Evolutionary conservation across 2,113 vertebrate genomes (phyloP).

Genomic region (Cervus canadensis): DNA sequence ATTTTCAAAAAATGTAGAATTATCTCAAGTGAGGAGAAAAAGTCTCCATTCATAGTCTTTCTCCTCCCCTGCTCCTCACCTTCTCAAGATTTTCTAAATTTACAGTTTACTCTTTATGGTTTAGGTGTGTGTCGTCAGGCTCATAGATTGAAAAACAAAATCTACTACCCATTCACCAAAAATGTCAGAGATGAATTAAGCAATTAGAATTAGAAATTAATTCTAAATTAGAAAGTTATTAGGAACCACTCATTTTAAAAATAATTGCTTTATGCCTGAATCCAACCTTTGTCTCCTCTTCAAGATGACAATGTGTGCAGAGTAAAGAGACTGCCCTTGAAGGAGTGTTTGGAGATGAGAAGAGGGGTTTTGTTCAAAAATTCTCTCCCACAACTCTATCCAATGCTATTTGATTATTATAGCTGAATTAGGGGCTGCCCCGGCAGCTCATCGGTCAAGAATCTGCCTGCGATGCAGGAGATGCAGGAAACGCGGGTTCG

Average conservation of each 20-base stretch:
- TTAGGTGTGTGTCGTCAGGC: not conserved
- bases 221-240: not conserved
- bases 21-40: not conserved
- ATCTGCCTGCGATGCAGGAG: not conserved
- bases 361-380: not conserved
- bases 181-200: not conserved
- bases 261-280: constrained; percentile 9
- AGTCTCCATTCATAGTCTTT: not conserved
- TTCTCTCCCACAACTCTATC: not conserved
- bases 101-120: not conserved
- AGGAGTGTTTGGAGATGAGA: not conserved
- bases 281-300: not conserved
- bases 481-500: not conserved
- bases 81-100: not conserved
- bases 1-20: not conserved
- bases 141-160: not conserved
- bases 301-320: not conserved
- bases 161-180: not conserved
- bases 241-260: not conserved
- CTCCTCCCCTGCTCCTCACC: not conserved
- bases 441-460: not conserved
- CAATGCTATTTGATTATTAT: not conserved
- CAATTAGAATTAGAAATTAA: constrained; percentile 11
- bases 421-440: not conserved
- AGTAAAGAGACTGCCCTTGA: not conserved